These are phyloP conservation scores for Cyprinella venusta DNA, from an alignment of 2,797 vertebrate genomes.

Conservation along the genomic window DNA sequence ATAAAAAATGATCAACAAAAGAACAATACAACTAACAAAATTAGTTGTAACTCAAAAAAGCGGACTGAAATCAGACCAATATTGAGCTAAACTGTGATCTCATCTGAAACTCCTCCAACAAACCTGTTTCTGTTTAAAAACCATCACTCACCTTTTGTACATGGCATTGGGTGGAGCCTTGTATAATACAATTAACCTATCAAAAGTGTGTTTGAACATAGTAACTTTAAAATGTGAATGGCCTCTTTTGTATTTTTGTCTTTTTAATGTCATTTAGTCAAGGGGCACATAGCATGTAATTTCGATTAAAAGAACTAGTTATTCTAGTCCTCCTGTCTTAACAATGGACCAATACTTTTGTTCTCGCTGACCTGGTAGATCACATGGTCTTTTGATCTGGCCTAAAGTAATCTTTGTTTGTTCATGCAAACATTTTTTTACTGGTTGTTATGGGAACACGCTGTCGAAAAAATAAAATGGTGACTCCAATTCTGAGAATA, in stretches of 20 bases:
- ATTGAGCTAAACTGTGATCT: not conserved
- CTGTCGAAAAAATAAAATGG: not conserved
- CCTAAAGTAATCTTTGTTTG: conserved; percentile 24
- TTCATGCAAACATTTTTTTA: conserved; percentile 13
- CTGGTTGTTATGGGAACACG: conserved; percentile 8
- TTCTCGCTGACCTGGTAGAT: not conserved
- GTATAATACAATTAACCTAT: not conserved
- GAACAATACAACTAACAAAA: not conserved
- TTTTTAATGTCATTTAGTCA: not conserved
- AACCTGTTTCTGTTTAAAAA: conserved; percentile 18
- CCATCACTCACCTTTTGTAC: not conserved
- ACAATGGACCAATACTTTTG: not conserved
- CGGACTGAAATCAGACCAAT: not conserved
- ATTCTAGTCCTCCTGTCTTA: not conserved
- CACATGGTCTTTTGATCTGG: conserved; percentile 17
- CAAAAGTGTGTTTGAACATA: not conserved
- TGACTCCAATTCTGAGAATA: not conserved
- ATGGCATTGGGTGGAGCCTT: not conserved
- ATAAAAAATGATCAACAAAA: not conserved
- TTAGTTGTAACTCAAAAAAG: not conserved
- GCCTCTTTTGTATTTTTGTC: not conserved
- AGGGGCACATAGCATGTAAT: not conserved
- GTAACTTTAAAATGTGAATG: not conserved
- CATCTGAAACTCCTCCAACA: conserved; percentile 7
- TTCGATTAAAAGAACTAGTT: not conserved